Evolutionary conservation across 2,888 invertebrate species (phyloP).

Genomic region (Hipparchia sbordonii): DNA sequence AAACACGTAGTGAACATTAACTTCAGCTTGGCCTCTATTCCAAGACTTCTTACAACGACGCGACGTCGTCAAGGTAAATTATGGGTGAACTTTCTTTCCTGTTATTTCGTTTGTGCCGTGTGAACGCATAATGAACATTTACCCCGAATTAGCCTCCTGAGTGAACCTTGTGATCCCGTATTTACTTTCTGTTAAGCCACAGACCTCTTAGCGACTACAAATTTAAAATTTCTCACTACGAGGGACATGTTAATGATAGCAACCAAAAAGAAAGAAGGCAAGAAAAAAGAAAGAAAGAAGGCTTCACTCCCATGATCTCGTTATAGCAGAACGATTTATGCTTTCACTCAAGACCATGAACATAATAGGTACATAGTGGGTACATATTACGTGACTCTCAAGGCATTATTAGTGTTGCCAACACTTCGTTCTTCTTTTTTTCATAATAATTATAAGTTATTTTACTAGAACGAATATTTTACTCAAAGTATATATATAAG

Average conservation of each 20-base stretch:
- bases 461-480: too few relatives aligned
- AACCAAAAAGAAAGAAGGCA: not conserved
- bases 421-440: not conserved
- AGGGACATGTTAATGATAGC: constrained; percentile 3
- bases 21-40: not conserved
- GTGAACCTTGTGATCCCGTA: constrained; percentile 3
- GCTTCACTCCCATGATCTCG: constrained; percentile 8
- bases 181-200: constrained; percentile 7
- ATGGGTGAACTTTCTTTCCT: constrained; percentile 15
- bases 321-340: constrained; percentile 1
- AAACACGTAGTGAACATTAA: constrained; percentile 6
- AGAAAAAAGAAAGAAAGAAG: not conserved
- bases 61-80: constrained; percentile 17
- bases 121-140: constrained; percentile 20
- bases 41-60: constrained; percentile 11
- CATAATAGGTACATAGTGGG: too few relatives aligned
- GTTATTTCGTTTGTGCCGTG: constrained; percentile 15
- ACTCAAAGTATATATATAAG: too few relatives aligned
- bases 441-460: too few relatives aligned
- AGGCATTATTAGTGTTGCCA: not conserved
- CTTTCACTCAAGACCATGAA: not conserved
- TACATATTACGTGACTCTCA: too few relatives aligned
- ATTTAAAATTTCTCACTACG: constrained; percentile 13
- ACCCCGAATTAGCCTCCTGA: constrained; percentile 11
- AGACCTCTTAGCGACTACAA: constrained; percentile 10